Evolutionary conservation across 2,797 vertebrate species (phyloP), one percentile per base, ranked within the genome.

Genomic region (Euphonia xanthogaster): DNA sequence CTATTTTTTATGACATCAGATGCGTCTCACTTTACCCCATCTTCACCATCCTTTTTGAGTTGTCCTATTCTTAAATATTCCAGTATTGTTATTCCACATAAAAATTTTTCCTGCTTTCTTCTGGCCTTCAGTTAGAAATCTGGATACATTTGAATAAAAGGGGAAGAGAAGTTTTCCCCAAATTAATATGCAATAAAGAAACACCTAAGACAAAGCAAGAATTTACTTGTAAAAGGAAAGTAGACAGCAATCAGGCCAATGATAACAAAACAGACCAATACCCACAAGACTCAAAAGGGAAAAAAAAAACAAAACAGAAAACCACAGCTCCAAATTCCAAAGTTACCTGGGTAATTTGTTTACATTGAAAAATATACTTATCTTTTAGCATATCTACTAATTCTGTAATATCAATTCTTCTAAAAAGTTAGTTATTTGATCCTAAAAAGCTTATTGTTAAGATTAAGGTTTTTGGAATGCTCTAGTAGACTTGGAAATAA

Each of bases 251-350:
- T 61, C 31, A 71, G 33, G 14, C 17, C 33, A 81, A 1, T n/a
- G 11, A 22, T 6, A 72, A 80, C 4, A 63, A 84, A 83, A 48
- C 12, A 62, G 27, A 50, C 20, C 5, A 44, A 74, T 4, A 44
- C 2, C 2, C 28, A 74, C 22, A 72, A 39, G 31, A 50, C 5
- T 48, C 33, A 63, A 57, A 80, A 63, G 10, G 17, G 20, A 17
- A 25, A 12, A 24, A 5, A 9, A 74, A 48, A 67, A 66, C 47
- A n/a, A 0, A 0, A 2, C 16, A 28, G 6, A 60, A 82, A n/a
- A 55, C 1, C 4, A 53, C 3, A 71, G 33, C 8, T 67, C 44
- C 16, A 61, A 60, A 63, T 33, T 50, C 20, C 37, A 14, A 61
- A 70, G 6, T 42, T 72, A 61, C 9, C 6, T 11, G 27, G 3